Base-by-base conservation (phyloP, 2,797 vertebrate genomes). In the Enteromius unitaeniatus region DNA sequence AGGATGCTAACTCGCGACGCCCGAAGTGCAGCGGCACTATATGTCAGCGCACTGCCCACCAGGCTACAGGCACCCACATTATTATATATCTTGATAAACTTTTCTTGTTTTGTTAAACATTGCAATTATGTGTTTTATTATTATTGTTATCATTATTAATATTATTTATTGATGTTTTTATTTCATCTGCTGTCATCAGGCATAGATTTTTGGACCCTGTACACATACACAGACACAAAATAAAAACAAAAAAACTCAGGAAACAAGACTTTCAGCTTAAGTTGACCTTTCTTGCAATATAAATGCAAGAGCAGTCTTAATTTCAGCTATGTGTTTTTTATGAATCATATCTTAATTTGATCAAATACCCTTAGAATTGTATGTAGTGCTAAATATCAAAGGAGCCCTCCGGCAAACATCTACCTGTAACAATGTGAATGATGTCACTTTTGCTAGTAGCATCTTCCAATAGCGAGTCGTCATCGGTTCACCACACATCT, bases 401-500 rank as follows among this genome's bases (percentile, higher is more conserved):
- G 51, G 40, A 85, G 34, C 65, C 49, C 49, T 72, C 67, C 26
- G 3, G 72, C 6, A 42, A 83, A 45, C 42, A 69, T 62, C 62
- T 60, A 72, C 70, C 75, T 51, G 9, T 23, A 70, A 74, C 85
- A 78, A 68, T 74, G 42, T n/a, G 15, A 73, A 62, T 79, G 19
- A 85, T 67, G 86, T 86, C 80, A 75, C 76, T 62, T 67, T 77
- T 17, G 64, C 75, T 45, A 42, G 55, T 51, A n/a, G 81, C 74
- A 28, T 79, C 9, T 64, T 78, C n/a, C 76, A 82, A 82, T 85
- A 70, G 14, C 9, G 11, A 82, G 77, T 76, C 84, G 72, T 88
- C 85, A 76, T 79, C 47, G 74, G 64, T 80, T 78, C 17, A 76
- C 86, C 51, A 77, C 73, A 79, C 65, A 78, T 86, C 60, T 88